phyloP scores from a whole-genome alignment of 2,888 invertebrate genomes.

The Microplitis deprimator region DNA sequence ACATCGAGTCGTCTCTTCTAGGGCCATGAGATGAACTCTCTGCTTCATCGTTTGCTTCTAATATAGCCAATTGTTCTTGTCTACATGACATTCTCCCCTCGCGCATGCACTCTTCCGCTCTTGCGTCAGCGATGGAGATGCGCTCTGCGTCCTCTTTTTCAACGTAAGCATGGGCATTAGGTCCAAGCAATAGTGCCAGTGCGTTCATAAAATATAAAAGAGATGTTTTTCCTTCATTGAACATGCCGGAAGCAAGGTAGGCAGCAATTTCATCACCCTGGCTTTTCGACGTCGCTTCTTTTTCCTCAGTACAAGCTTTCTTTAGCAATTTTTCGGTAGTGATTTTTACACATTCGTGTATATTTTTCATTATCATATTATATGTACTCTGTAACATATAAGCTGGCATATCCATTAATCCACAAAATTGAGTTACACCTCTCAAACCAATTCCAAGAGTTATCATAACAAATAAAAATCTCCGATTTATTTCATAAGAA shows the following conservation, averaged over 20 bases:
- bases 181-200: no score
- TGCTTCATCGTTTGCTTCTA: no score
- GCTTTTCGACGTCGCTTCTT: slow-evolving; percentile 44
- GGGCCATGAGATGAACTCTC: no score
- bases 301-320: slow-evolving; percentile 48
- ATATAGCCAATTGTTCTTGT: no score
- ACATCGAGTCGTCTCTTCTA: no score
- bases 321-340: slow-evolving; percentile 48
- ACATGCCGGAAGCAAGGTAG: slow-evolving; percentile 12
- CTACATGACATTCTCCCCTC: no score
- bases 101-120: no score
- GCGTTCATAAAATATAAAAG: no score
- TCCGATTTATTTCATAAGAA: slow-evolving; percentile 54
- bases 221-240: no score
- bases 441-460: slow-evolving; percentile 49
- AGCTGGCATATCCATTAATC: slow-evolving; percentile 51
- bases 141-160: no score
- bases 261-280: slow-evolving; percentile 47
- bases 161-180: no score
- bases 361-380: slow-evolving; percentile 47
- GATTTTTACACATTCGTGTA: slow-evolving; percentile 43
- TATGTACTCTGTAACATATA: slow-evolving; percentile 46
- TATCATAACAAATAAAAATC: slow-evolving; percentile 56
- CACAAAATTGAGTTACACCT: slow-evolving; percentile 53
- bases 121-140: no score